Evolutionary conservation across 1,140 invertebrate species (phyloP).

Genomic region (Papilio dardanus): DNA sequence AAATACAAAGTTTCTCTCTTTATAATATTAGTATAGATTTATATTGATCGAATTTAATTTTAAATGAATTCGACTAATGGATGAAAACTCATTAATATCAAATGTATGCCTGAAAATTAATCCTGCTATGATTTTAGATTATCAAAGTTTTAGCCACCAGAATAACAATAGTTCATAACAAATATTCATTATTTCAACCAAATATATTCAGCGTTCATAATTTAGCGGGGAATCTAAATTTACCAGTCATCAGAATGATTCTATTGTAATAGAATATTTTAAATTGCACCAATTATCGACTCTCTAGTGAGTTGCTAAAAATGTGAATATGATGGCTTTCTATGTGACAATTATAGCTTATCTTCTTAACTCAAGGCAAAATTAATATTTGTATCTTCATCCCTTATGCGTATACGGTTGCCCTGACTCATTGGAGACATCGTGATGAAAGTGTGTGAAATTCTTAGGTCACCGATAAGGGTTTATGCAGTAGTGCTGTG

Average conservation of each 20-base stretch:
- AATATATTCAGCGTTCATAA: not conserved
- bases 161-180: not conserved
- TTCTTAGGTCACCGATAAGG: too few relatives aligned
- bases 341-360: not conserved
- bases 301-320: constrained; percentile 11
- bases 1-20: too few relatives aligned
- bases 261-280: not conserved
- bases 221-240: not conserved
- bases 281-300: not conserved
- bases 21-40: too few relatives aligned
- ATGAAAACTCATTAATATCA: not conserved
- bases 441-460: too few relatives aligned
- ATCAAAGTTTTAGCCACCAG: not conserved
- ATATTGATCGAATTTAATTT: not conserved
- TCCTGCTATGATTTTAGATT: not conserved
- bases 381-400: too few relatives aligned
- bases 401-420: too few relatives aligned
- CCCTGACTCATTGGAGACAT: too few relatives aligned
- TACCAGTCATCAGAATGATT: constrained; percentile 6
- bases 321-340: not conserved
- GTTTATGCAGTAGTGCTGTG: too few relatives aligned
- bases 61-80: not conserved
- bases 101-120: not conserved
- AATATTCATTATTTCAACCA: not conserved
- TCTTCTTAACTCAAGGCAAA: not conserved